phyloP scores from a whole-genome alignment of 2,797 vertebrate species.

The Craterocephalus amniculus region DNA sequence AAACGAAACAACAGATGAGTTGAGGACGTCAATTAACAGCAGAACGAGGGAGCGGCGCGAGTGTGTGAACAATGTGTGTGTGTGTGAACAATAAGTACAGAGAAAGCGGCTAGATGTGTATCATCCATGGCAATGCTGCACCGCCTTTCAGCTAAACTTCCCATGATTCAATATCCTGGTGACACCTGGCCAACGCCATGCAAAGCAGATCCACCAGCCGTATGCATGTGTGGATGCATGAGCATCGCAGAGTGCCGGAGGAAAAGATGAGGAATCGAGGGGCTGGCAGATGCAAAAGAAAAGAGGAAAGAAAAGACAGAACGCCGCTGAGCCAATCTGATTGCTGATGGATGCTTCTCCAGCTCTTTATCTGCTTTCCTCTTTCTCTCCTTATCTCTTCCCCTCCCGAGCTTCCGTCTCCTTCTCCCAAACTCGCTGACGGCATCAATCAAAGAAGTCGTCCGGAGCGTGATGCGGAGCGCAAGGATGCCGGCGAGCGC shows the following conservation, averaged over 20 bases:
- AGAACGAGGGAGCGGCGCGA: not conserved
- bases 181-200: constrained; percentile 56
- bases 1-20: constrained; percentile 62
- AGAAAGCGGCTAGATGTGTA: constrained; percentile 33
- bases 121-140: constrained; percentile 59
- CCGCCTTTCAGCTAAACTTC: constrained; percentile 60
- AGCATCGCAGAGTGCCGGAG: constrained; percentile 5
- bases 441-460: constrained; percentile 73
- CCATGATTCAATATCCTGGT: constrained; percentile 69
- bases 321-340: constrained; percentile 68
- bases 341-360: constrained; percentile 72
- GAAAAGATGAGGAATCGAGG: constrained; percentile 50
- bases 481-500: not conserved
- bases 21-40: constrained; percentile 57
- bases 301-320: constrained; percentile 54
- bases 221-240: constrained; percentile 19
- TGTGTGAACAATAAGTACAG: constrained; percentile 44
- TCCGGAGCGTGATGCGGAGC: constrained; percentile 35
- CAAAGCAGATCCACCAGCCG: constrained; percentile 42
- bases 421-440: constrained; percentile 67
- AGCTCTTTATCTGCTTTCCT: constrained; percentile 66
- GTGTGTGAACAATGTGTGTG: not conserved
- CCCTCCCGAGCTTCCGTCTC: constrained; percentile 44
- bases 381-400: constrained; percentile 65
- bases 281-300: constrained; percentile 46